Percentiles rank a stretch among this genome's conserved stretches.
Evolutionary conservation across 2,888 invertebrate genomes (phyloP).

Genomic region (Encarsia formosa): DNA sequence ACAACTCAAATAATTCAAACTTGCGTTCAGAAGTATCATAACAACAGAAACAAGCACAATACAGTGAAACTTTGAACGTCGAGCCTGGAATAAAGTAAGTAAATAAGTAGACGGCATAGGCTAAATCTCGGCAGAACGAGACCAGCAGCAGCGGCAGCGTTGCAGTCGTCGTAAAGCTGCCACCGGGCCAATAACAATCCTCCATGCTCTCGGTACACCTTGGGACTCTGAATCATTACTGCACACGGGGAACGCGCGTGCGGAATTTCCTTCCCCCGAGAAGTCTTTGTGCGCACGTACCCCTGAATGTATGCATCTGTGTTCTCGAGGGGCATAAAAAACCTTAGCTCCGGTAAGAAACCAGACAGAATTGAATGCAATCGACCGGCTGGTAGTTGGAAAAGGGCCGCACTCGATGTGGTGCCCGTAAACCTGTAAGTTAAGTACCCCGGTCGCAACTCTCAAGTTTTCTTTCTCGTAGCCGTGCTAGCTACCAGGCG

Average conservation of each 20-base stretch:
- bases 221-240: slow-evolving; percentile 8
- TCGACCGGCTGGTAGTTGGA: too few relatives aligned
- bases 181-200: slow-evolving; percentile 9
- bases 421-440: slow-evolving; percentile 15
- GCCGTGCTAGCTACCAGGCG: neutral
- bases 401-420: neutral
- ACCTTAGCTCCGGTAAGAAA: too few relatives aligned
- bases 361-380: too few relatives aligned
- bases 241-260: neutral
- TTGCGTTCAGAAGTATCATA: too few relatives aligned
- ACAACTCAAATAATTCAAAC: too few relatives aligned
- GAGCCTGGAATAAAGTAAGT: slow-evolving; percentile 3
- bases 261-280: neutral
- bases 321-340: too few relatives aligned
- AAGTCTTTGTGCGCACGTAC: neutral
- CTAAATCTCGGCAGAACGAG: slow-evolving; percentile 9
- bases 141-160: neutral
- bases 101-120: slow-evolving; percentile 9
- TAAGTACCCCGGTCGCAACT: slow-evolving; percentile 9
- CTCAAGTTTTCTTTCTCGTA: neutral
- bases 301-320: too few relatives aligned
- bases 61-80: too few relatives aligned
- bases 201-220: neutral
- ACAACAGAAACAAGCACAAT: too few relatives aligned
- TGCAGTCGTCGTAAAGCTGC: slow-evolving; percentile 4